Percentiles rank a stretch among this genome's conserved stretches.
Conservation (phyloP, 2,888 invertebrate genomes). For the Bruchidius siliquastri region DNA sequence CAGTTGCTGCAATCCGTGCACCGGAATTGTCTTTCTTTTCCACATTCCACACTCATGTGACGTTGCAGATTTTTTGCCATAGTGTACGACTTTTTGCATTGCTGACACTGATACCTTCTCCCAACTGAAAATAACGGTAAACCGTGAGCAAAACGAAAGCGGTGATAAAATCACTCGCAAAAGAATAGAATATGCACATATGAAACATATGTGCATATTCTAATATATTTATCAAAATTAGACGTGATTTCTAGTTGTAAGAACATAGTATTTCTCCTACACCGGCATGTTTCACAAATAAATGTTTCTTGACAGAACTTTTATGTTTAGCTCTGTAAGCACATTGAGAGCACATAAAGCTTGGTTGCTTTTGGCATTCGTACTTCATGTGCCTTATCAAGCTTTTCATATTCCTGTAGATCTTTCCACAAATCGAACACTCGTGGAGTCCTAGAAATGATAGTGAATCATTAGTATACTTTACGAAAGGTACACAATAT, state of each 20-base stretch:
- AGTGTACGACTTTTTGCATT: slow-evolving; percentile 32
- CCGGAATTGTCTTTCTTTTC: slow-evolving; percentile 31
- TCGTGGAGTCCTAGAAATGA: neutral
- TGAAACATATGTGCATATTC: too few relatives aligned
- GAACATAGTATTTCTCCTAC: neutral
- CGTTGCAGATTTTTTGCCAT: slow-evolving; percentile 28
- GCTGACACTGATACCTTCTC: slow-evolving; percentile 13
- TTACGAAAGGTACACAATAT: neutral
- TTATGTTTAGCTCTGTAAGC: neutral
- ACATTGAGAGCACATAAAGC: slow-evolving; percentile 13
- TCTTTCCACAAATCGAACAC: slow-evolving; percentile 18
- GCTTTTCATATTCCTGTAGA: slow-evolving; percentile 16
- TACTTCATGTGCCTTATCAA: slow-evolving; percentile 19
- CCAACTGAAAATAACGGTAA: neutral
- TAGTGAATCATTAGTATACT: neutral
- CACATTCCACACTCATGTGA: slow-evolving; percentile 34
- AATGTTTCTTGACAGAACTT: neutral
- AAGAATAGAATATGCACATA: too few relatives aligned
- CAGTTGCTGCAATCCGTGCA: slow-evolving; percentile 25
- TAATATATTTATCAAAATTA: neutral
- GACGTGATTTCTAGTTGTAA: neutral
- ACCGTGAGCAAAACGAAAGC: too few relatives aligned
- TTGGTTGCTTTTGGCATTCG: slow-evolving; percentile 23
- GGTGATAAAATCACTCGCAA: too few relatives aligned
- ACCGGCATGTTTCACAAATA: neutral